These are phyloP conservation scores for Nephotettix cincticeps DNA, from an alignment of 1,140 invertebrate species.

Conservation along the genomic window DNA sequence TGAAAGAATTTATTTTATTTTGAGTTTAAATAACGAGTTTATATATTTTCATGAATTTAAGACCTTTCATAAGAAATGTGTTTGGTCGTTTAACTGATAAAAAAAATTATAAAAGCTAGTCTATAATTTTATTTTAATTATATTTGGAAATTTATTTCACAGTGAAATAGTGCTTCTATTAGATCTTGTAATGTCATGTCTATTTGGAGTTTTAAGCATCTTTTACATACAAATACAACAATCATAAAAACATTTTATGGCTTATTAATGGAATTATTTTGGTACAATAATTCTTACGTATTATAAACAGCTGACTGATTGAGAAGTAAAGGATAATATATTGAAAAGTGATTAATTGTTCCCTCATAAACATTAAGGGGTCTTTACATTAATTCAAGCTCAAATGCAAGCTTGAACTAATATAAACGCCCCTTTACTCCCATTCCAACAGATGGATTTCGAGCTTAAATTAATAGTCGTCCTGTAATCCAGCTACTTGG, in stretches of 20 bases:
- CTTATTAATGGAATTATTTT: not conserved
- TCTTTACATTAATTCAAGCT: too few species aligned
- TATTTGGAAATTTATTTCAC: not conserved
- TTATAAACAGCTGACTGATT: not conserved
- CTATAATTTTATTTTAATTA: not conserved
- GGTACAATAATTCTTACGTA: not conserved
- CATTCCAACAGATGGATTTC: too few species aligned
- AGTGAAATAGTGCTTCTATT: not conserved
- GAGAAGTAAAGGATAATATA: not conserved
- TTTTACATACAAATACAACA: not conserved
- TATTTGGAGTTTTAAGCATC: not conserved
- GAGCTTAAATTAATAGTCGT: too few species aligned
- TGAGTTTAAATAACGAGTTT: not conserved
- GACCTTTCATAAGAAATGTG: too few species aligned
- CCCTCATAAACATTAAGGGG: too few species aligned
- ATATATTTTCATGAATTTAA: not conserved
- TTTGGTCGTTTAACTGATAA: not conserved
- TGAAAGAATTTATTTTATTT: not conserved
- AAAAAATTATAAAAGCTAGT: not conserved
- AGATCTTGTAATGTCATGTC: not conserved
- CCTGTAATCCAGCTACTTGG: too few species aligned
- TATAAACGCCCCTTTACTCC: too few species aligned
- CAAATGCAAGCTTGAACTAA: too few species aligned
- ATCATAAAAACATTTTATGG: not conserved
- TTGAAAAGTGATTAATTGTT: not conserved